Conservation (phyloP, 64 coral and sea anemone species). For the Platygyra sinensis region DNA sequence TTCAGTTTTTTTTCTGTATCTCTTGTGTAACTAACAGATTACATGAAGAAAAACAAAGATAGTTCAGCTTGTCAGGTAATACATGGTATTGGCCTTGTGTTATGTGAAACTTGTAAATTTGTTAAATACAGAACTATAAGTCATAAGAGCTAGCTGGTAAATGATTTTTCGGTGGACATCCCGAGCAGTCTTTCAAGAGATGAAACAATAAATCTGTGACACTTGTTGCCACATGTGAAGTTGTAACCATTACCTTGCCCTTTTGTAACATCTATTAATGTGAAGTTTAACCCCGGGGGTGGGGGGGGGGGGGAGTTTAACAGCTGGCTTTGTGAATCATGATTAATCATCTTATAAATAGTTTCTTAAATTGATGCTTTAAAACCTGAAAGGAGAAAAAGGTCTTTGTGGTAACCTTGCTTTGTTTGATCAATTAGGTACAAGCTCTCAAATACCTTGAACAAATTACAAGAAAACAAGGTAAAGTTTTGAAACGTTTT, state of each 20-base stretch:
- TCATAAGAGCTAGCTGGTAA: too few relatives aligned
- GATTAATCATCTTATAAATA: neutral
- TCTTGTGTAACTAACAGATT: constrained; percentile 46
- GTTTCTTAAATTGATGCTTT: too few relatives aligned
- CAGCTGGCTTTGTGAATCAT: neutral
- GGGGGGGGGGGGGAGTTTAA: too few relatives aligned
- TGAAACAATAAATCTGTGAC: too few relatives aligned
- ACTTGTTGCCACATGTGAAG: too few relatives aligned
- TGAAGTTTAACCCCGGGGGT: too few relatives aligned
- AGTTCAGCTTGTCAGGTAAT: constrained; percentile 75
- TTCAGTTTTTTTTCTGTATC: neutral
- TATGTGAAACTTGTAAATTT: neutral
- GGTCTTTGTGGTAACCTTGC: neutral
- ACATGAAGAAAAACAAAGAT: constrained; percentile 97
- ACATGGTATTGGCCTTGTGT: neutral
- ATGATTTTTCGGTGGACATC: too few relatives aligned
- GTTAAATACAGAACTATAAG: too few relatives aligned
- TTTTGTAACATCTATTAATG: neutral
- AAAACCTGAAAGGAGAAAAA: too few relatives aligned
- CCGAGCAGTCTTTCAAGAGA: too few relatives aligned
- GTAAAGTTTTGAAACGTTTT: neutral
- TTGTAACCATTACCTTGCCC: too few relatives aligned
- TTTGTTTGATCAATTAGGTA: constrained; percentile 36
- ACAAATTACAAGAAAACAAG: constrained; percentile 63
- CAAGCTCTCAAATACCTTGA: constrained; percentile 72